These are phyloP conservation scores for Chelidonichthys spinosus DNA, from an alignment of 2,797 vertebrate genomes.

Conservation along the genomic window DNA sequence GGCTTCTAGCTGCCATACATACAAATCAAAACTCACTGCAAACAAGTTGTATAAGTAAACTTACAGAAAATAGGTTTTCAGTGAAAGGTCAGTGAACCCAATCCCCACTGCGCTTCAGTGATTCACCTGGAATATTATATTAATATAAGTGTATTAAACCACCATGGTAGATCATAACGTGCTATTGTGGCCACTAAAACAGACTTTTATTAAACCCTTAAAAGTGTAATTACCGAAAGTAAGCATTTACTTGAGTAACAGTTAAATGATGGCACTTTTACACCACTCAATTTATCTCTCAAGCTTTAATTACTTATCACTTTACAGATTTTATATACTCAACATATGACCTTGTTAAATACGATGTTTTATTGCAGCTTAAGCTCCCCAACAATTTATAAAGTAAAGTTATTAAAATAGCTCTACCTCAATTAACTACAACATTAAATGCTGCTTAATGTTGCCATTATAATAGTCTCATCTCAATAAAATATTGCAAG, in stretches of 20 bases:
- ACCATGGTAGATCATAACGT: not conserved
- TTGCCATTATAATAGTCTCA: not conserved
- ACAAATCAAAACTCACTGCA: constrained; percentile 23
- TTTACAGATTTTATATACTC: too few species aligned
- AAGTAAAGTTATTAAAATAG: not conserved
- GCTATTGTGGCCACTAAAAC: not conserved
- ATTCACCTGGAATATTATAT: not conserved
- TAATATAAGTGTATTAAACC: not conserved
- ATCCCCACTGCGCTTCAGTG: not conserved
- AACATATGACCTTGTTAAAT: too few species aligned
- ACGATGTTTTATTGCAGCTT: not conserved
- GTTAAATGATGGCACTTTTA: not conserved
- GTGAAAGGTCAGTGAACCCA: not conserved
- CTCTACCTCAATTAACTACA: not conserved
- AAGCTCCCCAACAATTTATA: not conserved
- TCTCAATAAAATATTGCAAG: not conserved
- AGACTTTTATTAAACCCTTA: not conserved
- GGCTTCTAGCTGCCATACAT: not conserved
- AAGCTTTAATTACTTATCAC: too few species aligned
- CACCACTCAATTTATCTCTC: too few species aligned
- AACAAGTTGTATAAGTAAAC: constrained; percentile 8
- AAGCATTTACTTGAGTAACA: not conserved
- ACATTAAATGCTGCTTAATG: not conserved
- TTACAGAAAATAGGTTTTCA: constrained; percentile 1
- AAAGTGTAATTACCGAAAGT: not conserved